Base-by-base conservation (phyloP, 1,140 invertebrate genomes). In the Drosophila prosaltans region DNA sequence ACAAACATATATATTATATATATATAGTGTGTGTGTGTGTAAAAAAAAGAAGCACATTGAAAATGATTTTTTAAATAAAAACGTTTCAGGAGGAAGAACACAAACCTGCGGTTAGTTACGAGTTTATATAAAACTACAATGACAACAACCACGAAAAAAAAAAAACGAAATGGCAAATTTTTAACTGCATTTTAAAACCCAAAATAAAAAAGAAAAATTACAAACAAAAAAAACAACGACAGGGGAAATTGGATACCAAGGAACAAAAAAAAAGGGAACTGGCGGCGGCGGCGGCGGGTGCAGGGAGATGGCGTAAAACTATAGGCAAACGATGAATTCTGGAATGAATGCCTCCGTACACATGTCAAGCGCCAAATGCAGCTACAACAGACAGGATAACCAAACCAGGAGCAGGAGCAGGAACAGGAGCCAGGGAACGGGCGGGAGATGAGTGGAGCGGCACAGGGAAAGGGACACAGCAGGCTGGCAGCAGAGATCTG, bases 291-390 rank as follows among this genome's bases (percentile, higher is more conserved):
- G 26, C 4, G 11, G 11, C 11, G 11, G 28, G 28, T 6, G 30
- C 28, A 30, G 16, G 16, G 16, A 16, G 16, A 16, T 30, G 6
- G 55, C 9, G 43, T 51, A 26, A 51, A 51, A 24, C 45, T 51
- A 51, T 51, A 24, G 45, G 45, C 45, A 26, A 51, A 36, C 21
- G 45, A 51, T 26, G 45, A 51, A 51, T 26, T 9, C 45, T 24
- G 45, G 45, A 51, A 51, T 51, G 45, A 51, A 51, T 51, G 24
- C 45, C 45, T 40, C 69, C 72, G 72, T 80, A 80, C 83, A 88
- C 77, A 88, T 88, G 83, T 88, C 83, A 88, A 88, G 83, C 78
- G 76, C 83, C 84, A 88, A 88, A 89, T 88, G 83, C 80, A 88
- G 88, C 83, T 84, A 77, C 83, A 88, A 86, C 82, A 82, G 64